Percentiles rank a stretch among this genome's conserved stretches.
Conservation (phyloP, 2,113 vertebrate species). For the Halichoerus grypus region DNA sequence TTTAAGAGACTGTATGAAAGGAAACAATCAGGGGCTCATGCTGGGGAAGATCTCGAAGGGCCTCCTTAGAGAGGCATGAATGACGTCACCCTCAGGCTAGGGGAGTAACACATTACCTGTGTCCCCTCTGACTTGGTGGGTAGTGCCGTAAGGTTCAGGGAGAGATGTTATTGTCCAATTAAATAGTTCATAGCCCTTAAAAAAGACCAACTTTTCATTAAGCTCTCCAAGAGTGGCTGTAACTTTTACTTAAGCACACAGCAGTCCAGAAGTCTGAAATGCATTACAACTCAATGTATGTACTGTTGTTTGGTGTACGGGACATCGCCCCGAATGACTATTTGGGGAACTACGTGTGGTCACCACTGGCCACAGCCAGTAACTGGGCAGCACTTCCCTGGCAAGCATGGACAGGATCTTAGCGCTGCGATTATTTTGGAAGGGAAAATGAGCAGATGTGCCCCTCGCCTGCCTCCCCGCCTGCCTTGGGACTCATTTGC, state of each 20-base stretch:
- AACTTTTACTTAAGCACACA: constrained; percentile 65
- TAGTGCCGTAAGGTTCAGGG: neutral
- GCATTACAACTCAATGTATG: neutral
- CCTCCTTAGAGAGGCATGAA: neutral
- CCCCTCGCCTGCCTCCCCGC: neutral
- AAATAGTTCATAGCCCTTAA: constrained; percentile 15
- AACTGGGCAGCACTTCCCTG: neutral
- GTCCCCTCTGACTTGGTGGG: neutral
- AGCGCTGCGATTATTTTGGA: neutral
- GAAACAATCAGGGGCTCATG: neutral
- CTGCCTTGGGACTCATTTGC: constrained; percentile 21
- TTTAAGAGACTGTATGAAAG: neutral
- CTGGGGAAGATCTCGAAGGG: neutral
- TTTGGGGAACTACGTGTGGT: constrained; percentile 11
- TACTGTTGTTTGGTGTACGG: neutral
- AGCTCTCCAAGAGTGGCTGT: constrained; percentile 16
- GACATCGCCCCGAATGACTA: neutral
- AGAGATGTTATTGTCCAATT: constrained; percentile 62
- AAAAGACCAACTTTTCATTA: constrained; percentile 56
- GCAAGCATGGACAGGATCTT: neutral
- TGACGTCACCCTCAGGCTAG: neutral
- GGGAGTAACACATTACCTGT: no score
- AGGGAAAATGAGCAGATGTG: neutral
- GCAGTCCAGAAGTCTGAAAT: constrained; percentile 48
- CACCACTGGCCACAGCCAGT: constrained; percentile 14